Percentiles rank a stretch among this genome's conserved stretches.
phyloP scores from a whole-genome alignment of 1,140 invertebrate genomes.

The Diorhabda carinulata region DNA sequence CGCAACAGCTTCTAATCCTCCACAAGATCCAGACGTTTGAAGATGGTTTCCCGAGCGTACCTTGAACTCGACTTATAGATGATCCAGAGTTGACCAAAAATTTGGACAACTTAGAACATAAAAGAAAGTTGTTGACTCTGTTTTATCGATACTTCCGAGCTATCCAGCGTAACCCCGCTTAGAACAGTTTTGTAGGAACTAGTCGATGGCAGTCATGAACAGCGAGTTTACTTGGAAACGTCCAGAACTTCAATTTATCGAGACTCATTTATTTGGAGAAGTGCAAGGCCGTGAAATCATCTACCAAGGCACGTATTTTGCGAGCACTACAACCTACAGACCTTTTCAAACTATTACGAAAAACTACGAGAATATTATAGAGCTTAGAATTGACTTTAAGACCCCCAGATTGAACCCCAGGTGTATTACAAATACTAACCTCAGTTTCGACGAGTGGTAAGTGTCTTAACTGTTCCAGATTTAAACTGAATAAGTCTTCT shows the following conservation, averaged over 20 bases:
- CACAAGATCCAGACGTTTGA: too few relatives aligned
- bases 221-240: neutral
- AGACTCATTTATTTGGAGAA: too few relatives aligned
- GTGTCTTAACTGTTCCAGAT: conserved; percentile 4
- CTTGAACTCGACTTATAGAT: too few relatives aligned
- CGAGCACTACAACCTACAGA: neutral
- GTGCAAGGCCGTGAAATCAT: neutral
- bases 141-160: too few relatives aligned
- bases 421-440: neutral
- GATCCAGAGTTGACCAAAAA: too few relatives aligned
- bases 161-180: too few relatives aligned
- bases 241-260: too few relatives aligned
- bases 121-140: too few relatives aligned
- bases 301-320: too few relatives aligned
- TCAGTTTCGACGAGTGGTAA: neutral
- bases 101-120: too few relatives aligned
- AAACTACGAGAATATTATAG: neutral
- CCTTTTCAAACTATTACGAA: neutral
- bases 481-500: conserved; percentile 1
- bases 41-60: too few relatives aligned
- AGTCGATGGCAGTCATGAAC: neutral
- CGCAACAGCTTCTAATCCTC: too few relatives aligned
- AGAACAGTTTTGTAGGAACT: neutral
- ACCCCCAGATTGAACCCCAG: neutral
- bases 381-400: neutral